These are phyloP conservation scores for Acanthiza pusilla DNA, from an alignment of 2,797 vertebrate species.

Conservation along the genomic window DNA sequence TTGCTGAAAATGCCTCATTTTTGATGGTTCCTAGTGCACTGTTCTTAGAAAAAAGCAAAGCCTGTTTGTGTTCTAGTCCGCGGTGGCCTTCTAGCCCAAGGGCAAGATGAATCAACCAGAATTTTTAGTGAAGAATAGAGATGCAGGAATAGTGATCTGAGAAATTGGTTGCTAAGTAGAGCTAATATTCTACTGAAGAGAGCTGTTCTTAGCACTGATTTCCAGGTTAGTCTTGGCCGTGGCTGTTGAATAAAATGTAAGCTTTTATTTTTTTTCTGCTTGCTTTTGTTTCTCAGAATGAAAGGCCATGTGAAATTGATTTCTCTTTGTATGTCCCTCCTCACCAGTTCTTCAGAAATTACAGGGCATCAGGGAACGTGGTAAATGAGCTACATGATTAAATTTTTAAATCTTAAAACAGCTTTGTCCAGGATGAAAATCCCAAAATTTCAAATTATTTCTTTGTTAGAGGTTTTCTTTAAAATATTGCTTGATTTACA, in stretches of 20 bases:
- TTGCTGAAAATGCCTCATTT: neutral
- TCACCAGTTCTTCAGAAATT: conserved; percentile 33
- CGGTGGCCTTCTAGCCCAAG: neutral
- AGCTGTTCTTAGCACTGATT: neutral
- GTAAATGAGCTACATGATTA: conserved; percentile 53
- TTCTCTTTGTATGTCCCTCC: conserved; percentile 26
- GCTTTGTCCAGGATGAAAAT: conserved; percentile 28
- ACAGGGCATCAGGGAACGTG: conserved; percentile 22
- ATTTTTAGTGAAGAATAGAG: neutral
- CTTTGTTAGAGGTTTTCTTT: conserved; percentile 21
- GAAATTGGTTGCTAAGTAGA: neutral
- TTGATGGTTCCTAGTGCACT: rapidly evolving
- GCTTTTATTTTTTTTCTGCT: neutral
- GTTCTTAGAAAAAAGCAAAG: neutral
- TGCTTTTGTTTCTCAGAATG: neutral
- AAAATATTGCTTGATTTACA: conserved; percentile 50
- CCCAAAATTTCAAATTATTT: conserved; percentile 11
- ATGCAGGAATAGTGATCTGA: neutral
- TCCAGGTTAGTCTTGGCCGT: neutral
- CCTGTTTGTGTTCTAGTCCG: neutral
- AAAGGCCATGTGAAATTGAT: conserved; percentile 38
- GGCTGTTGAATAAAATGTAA: neutral
- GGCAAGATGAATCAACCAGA: neutral
- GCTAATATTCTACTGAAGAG: neutral
- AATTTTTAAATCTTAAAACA: conserved; percentile 49